phyloP scores from a whole-genome alignment of 2,113 vertebrate species.

The Todiramphus chloris region DNA sequence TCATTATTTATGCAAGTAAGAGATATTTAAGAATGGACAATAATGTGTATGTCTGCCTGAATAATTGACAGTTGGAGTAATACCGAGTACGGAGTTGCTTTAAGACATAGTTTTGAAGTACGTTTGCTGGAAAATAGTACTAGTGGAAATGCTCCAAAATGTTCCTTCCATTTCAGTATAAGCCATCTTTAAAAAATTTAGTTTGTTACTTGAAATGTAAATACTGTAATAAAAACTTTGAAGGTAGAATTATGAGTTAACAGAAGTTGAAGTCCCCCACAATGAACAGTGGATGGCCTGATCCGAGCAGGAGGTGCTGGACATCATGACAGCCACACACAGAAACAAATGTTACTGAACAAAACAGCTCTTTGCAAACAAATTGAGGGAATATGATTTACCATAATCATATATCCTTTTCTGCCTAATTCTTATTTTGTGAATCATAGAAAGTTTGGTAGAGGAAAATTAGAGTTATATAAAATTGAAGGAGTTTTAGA shows the following conservation, averaged over 20 bases:
- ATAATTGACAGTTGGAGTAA: background rate
- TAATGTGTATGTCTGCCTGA: background rate
- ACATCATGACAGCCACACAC: background rate
- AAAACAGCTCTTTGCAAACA: background rate
- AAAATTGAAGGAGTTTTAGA: background rate
- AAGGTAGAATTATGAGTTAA: background rate
- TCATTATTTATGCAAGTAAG: background rate
- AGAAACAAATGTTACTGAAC: background rate
- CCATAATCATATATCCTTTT: background rate
- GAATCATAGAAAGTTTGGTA: background rate
- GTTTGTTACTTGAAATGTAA: background rate
- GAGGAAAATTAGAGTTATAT: background rate
- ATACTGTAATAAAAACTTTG: background rate
- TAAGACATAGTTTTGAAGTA: background rate
- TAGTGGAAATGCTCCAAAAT: background rate
- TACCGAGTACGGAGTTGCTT: background rate
- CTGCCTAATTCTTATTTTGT: background rate
- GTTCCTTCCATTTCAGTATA: background rate
- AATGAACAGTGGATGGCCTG: background rate
- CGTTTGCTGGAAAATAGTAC: background rate
- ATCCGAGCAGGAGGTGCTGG: background rate
- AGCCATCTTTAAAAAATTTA: background rate
- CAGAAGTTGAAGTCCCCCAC: background rate
- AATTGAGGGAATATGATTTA: background rate
- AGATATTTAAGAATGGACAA: background rate